Percentiles rank a stretch among this genome's conserved stretches.
Conservation (phyloP, 2,888 invertebrate genomes). For the Leucophora obtusa region DNA sequence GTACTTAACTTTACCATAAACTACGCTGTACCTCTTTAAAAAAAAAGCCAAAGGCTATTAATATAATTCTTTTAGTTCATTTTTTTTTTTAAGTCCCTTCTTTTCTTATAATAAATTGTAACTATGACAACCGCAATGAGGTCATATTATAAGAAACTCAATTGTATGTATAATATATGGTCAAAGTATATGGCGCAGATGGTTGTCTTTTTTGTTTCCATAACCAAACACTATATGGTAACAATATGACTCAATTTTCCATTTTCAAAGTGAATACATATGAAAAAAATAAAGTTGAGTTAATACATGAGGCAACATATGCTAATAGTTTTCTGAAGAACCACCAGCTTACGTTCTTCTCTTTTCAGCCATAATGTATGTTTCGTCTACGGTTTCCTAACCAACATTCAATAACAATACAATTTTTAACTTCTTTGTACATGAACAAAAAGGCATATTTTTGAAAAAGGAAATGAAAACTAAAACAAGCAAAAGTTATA, state of each 20-base stretch:
- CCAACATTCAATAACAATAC: conserved; percentile 52
- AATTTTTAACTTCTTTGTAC: conserved; percentile 38
- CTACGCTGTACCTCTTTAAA: conserved; percentile 21
- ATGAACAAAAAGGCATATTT: conserved; percentile 22
- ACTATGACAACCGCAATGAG: conserved; percentile 64
- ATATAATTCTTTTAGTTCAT: conserved; percentile 51
- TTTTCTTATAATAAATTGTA: conserved; percentile 62
- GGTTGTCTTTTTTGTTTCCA: conserved; percentile 1
- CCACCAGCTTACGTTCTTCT: conserved; percentile 30
- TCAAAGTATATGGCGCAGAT: conserved; percentile 25
- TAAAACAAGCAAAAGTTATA: neutral
- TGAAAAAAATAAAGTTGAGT: conserved; percentile 11
- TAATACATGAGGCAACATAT: conserved; percentile 50
- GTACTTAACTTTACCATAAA: conserved; percentile 39
- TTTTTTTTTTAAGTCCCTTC: conserved; percentile 19
- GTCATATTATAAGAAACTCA: conserved; percentile 63
- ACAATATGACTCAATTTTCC: conserved; percentile 39
- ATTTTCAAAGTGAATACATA: conserved; percentile 17
- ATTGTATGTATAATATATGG: conserved; percentile 30
- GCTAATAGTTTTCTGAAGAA: conserved; percentile 45
- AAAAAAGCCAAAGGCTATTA: conserved; percentile 58
- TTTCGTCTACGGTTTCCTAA: conserved; percentile 27
- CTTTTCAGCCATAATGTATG: neutral
- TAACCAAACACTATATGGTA: conserved; percentile 17
- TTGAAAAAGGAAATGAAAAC: conserved; percentile 3